A percentile compares a stretch with the other conserved stretches of the same genome.
Evolutionary conservation across 2,797 vertebrate species (phyloP).

Genomic region (Melanotaenia boesemani): DNA sequence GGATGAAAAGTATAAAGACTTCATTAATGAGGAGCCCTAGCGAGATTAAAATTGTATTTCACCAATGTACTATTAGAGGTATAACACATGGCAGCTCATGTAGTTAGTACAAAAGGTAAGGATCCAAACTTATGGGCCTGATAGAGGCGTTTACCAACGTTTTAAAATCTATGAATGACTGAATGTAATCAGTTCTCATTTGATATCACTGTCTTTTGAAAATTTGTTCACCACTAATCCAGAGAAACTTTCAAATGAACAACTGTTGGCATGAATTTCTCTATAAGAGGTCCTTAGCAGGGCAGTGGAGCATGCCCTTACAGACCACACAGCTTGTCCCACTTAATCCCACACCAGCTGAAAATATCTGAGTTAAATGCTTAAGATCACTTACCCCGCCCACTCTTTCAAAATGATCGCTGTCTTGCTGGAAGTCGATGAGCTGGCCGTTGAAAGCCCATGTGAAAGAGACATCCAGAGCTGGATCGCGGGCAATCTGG

Average conservation of each 20-base stretch:
- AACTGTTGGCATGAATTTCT: constrained; percentile 24
- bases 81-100: constrained; percentile 32
- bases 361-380: constrained; percentile 55
- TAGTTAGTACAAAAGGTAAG: constrained; percentile 47
- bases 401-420: constrained; percentile 92
- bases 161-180: constrained; percentile 18
- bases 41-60: constrained; percentile 52
- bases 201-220: constrained; percentile 26
- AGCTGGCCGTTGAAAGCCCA: constrained; percentile 95
- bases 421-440: constrained; percentile 89
- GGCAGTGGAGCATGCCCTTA: constrained; percentile 49
- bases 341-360: constrained; percentile 67
- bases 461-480: constrained; percentile 91
- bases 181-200: background rate
- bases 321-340: constrained; percentile 47
- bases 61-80: constrained; percentile 50
- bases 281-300: constrained; percentile 36
- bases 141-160: constrained; percentile 12
- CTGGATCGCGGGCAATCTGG: constrained; percentile 92
- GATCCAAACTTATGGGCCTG: constrained; percentile 22
- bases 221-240: constrained; percentile 22
- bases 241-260: constrained; percentile 36
- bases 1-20: constrained; percentile 64
- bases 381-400: constrained; percentile 90
- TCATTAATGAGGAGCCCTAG: constrained; percentile 63